phyloP scores from a whole-genome alignment of 2,888 invertebrate genomes.

The Abrostola triplasia region DNA sequence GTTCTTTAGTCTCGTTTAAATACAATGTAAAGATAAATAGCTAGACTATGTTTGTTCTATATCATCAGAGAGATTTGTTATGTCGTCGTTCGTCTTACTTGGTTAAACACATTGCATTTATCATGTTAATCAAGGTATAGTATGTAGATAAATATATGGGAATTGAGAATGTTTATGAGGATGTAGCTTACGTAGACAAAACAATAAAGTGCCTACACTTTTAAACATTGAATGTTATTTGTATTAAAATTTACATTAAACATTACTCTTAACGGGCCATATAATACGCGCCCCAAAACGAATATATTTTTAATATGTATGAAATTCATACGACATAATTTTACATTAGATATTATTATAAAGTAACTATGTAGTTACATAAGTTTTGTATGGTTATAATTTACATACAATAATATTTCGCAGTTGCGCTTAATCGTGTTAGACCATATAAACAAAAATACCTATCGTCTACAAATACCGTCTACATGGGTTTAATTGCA shows the following conservation, averaged over 20 bases:
- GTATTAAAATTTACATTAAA: constrained; percentile 49
- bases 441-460: background rate
- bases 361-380: constrained; percentile 14
- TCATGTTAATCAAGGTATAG: constrained; percentile 29
- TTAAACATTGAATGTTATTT: constrained; percentile 39
- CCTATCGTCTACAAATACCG: background rate
- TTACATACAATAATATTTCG: constrained; percentile 10
- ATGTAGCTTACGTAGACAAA: constrained; percentile 28
- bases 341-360: constrained; percentile 18
- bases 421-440: constrained; percentile 7
- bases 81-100: constrained; percentile 21
- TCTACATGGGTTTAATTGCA: background rate
- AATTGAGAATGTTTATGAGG: constrained; percentile 25
- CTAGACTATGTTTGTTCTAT: constrained; percentile 5
- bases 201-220: constrained; percentile 46
- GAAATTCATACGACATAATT: constrained; percentile 21
- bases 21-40: constrained; percentile 4
- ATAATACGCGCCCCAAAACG: constrained; percentile 16
- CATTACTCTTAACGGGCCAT: constrained; percentile 18
- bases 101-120: constrained; percentile 42
- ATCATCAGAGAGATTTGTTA: constrained; percentile 25
- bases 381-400: constrained; percentile 26
- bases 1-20: constrained; percentile 8
- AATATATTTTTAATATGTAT: constrained; percentile 21
- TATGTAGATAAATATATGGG: constrained; percentile 10